Base-by-base conservation (phyloP, 2,888 invertebrate species). In the Amorpha juglandis region DNA sequence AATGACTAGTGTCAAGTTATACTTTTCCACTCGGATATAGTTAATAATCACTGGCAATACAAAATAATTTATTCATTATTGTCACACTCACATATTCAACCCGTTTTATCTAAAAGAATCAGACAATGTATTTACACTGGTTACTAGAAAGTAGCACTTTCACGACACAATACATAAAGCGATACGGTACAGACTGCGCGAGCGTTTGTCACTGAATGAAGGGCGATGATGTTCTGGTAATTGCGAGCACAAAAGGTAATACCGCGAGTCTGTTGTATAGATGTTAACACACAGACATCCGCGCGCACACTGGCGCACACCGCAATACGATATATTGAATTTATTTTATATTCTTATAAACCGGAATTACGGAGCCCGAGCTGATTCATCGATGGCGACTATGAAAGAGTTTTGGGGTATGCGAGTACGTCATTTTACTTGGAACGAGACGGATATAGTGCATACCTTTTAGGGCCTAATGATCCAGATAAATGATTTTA, bases 101-200 rank as follows among this genome's bases (percentile, higher is more conserved):
- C 9, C n/a, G 47, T 55, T 47, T 35, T 58, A 35, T 58, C 58
- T 21, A 62, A 33, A 35, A 52, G 47, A 47, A 65, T 66, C 65
- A 67, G 55, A 69, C 63, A 68, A 68, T 68, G 45, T 48, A 1
- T 27, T 27, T 63, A 52, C 52, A 71, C 69, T 70, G 70, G 66
- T 48, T 78, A 76, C 72, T 86, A 87, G 88, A 89, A 89, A 89
- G 87, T 82, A 72, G 73, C 78, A 84, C 87, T 87, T 88, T 88
- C 85, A 80, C 87, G 74, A 73, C 66, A 68, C 68, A 70, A 76
- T 76, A 74, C 78, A 78, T 75, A 72, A 69, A 72, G 77, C 67
- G 67, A 68, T 48, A 67, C 69, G 35, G 65, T 71, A 68, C 72
- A 69, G 67, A 67, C 73, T 74, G 70, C 71, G 70, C 64, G 72